Conservation (phyloP, 2,888 invertebrate genomes). For the Pachycephus smyrnensis region DNA sequence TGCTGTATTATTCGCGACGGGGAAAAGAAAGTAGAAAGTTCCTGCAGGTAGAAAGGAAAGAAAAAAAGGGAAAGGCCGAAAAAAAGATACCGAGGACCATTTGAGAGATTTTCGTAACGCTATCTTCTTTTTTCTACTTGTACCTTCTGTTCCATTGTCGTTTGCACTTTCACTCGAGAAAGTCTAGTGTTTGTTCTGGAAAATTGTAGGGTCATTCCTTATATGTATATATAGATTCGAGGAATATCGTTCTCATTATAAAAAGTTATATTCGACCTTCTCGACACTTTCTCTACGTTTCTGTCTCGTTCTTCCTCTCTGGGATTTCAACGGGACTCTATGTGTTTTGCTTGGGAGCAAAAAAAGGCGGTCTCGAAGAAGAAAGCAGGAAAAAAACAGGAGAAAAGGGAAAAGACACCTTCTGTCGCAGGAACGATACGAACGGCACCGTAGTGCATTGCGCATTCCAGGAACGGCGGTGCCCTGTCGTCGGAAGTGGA, state of each 20-base stretch:
- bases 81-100: not conserved
- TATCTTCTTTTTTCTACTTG: slow-evolving; percentile 9
- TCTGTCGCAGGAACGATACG: not conserved
- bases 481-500: slow-evolving; percentile 21
- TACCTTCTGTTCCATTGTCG: not conserved
- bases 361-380: not conserved
- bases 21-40: slow-evolving; percentile 1
- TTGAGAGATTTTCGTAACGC: slow-evolving; percentile 14
- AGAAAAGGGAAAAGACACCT: not conserved
- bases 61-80: not conserved
- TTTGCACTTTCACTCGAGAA: not conserved
- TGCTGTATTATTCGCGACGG: not conserved
- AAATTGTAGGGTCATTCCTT: not conserved
- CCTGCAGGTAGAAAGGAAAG: not conserved
- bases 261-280: not conserved
- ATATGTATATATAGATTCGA: not conserved
- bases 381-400: not conserved
- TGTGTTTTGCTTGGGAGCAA: not conserved
- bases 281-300: not conserved
- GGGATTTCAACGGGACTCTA: not conserved
- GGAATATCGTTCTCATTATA: not conserved
- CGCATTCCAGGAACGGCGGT: not conserved
- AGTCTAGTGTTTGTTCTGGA: not conserved
- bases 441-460: not conserved
- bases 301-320: not conserved